Conservation (phyloP, 2,797 vertebrate species). For the Melanotaenia pygmaea region DNA sequence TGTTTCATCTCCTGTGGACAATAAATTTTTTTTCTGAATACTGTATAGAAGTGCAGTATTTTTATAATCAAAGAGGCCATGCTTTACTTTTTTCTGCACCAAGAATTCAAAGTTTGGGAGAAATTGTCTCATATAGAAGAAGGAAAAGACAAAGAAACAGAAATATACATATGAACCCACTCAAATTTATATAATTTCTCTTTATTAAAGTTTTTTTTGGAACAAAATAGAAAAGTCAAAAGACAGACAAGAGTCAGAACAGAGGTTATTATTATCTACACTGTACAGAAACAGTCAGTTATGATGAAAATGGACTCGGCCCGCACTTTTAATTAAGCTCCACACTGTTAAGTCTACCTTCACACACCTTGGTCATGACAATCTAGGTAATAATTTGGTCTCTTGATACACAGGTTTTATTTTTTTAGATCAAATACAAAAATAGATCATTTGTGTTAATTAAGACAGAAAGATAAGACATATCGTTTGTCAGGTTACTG, state of each 20-base stretch:
- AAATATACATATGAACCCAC: not conserved
- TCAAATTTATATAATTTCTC: conserved; percentile 56
- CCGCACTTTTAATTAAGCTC: conserved; percentile 54
- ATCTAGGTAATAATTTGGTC: conserved; percentile 70
- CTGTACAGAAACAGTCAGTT: conserved; percentile 66
- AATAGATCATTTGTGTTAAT: conserved; percentile 52
- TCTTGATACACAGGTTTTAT: conserved; percentile 48
- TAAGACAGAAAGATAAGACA: conserved; percentile 63
- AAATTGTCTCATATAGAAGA: not conserved
- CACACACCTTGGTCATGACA: conserved; percentile 62
- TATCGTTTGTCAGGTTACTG: conserved; percentile 32
- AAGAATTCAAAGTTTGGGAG: not conserved
- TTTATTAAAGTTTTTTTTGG: conserved; percentile 69
- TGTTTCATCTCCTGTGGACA: conserved; percentile 71
- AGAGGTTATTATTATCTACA: conserved; percentile 62
- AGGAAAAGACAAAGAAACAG: not conserved
- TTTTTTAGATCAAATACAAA: conserved; percentile 60
- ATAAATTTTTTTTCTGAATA: conserved; percentile 66
- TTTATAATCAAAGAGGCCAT: conserved; percentile 4
- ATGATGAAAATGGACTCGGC: conserved; percentile 44
- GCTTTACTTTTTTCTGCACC: not conserved
- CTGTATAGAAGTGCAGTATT: conserved; percentile 31
- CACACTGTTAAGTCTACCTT: conserved; percentile 61
- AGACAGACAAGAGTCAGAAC: conserved; percentile 22
- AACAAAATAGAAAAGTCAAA: conserved; percentile 64